These are phyloP conservation scores for Chymomyza amoena DNA, from an alignment of 2,888 invertebrate species.

Conservation along the genomic window DNA sequence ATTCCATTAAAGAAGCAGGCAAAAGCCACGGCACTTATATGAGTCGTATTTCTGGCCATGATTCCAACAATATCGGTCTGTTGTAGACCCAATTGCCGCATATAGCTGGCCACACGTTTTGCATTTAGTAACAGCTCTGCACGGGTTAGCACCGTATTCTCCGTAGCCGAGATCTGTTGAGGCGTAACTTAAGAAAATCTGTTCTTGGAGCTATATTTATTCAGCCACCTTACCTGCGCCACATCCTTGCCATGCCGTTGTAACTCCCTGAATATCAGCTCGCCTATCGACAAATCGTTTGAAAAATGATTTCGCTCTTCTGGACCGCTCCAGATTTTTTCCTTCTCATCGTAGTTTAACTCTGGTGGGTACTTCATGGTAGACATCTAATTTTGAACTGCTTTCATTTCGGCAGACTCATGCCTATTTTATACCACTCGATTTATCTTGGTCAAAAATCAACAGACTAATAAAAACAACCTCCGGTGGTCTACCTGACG, in stretches of 20 bases:
- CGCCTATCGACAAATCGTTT: not conserved
- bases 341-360: not conserved
- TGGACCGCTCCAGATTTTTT: not conserved
- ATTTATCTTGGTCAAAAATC: not conserved
- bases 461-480: too few relatives aligned
- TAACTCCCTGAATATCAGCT: not conserved
- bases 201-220: not conserved
- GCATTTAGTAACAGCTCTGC: conserved; percentile 20
- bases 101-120: conserved; percentile 36
- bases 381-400: not conserved
- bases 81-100: conserved; percentile 28
- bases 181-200: not conserved
- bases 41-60: conserved; percentile 47
- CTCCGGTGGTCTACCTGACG: too few relatives aligned
- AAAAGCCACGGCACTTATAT: conserved; percentile 47
- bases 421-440: not conserved
- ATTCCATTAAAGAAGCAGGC: conserved; percentile 47
- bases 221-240: not conserved
- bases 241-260: not conserved
- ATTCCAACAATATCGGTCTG: conserved; percentile 56
- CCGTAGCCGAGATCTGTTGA: not conserved
- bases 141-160: conserved; percentile 11
- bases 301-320: not conserved
- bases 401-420: not conserved
- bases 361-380: not conserved